Evolutionary conservation across 64 coral and sea anemone genomes (phyloP).

Genomic region (Stichodactyla mertensii): DNA sequence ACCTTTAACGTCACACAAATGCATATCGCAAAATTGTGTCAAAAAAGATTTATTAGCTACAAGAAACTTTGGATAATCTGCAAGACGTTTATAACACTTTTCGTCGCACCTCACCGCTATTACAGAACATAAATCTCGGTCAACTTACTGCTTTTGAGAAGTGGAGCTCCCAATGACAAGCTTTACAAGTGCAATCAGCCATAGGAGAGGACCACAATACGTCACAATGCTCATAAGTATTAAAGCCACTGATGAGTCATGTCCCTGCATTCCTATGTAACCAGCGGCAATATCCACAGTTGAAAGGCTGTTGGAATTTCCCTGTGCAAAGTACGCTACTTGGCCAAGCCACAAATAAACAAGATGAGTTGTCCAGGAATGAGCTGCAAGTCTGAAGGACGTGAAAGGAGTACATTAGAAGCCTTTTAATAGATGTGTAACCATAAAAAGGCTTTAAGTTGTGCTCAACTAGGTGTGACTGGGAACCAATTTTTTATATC

Average conservation of each 20-base stretch:
- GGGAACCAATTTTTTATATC: too few species aligned
- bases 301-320: slow-evolving; percentile 94
- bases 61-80: neutral
- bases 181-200: slow-evolving; percentile 51
- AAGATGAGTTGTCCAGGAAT: slow-evolving; percentile 36
- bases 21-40: too few species aligned
- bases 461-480: too few species aligned
- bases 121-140: neutral
- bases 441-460: too few species aligned
- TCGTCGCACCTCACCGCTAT: too few species aligned
- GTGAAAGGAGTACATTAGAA: neutral
- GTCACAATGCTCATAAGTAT: slow-evolving; percentile 59
- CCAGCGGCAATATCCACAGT: slow-evolving; percentile 88
- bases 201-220: slow-evolving; percentile 73
- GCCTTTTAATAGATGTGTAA: too few species aligned
- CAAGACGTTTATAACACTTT: too few species aligned
- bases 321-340: slow-evolving; percentile 73
- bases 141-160: slow-evolving; percentile 8
- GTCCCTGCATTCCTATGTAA: slow-evolving; percentile 76
- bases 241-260: slow-evolving; percentile 37
- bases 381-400: neutral
- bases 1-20: too few species aligned
- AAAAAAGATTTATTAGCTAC: too few species aligned
- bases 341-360: slow-evolving; percentile 75
- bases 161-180: slow-evolving; percentile 28